Conservation (phyloP, 2,888 invertebrate species). For the Gymnocheta viridis region DNA sequence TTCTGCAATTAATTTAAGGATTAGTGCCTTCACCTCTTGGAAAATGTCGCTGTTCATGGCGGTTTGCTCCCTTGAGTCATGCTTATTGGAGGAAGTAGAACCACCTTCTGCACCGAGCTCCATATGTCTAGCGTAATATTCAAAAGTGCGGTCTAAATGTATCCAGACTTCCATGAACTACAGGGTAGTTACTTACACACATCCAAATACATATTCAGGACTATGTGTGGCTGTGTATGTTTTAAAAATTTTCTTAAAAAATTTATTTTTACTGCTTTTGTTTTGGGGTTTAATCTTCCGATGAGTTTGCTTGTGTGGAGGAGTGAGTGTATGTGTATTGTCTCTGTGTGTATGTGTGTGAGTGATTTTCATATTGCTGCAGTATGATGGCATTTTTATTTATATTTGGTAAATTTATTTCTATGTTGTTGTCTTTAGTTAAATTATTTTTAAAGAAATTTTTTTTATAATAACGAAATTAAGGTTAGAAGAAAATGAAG, state of each 20-base stretch:
- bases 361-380: constrained; percentile 31
- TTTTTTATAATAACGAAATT: constrained; percentile 45
- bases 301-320: background rate
- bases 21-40: too few species aligned
- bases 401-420: constrained; percentile 54
- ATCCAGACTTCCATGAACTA: background rate
- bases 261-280: constrained; percentile 34
- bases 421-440: constrained; percentile 26
- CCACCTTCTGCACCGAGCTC: too few species aligned
- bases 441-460: constrained; percentile 1
- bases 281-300: constrained; percentile 42
- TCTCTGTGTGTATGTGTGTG: background rate
- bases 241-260: constrained; percentile 36
- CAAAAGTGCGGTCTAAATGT: too few species aligned
- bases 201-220: background rate
- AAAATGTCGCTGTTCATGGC: too few species aligned
- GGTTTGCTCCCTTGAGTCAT: too few species aligned
- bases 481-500: constrained; percentile 35
- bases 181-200: background rate
- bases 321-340: background rate
- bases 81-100: too few species aligned
- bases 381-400: constrained; percentile 62
- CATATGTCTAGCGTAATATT: too few species aligned
- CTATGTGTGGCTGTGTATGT: background rate
- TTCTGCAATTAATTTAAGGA: too few species aligned